phyloP scores from a whole-genome alignment of 2,797 vertebrate species.

The Cossypha heuglini region DNA sequence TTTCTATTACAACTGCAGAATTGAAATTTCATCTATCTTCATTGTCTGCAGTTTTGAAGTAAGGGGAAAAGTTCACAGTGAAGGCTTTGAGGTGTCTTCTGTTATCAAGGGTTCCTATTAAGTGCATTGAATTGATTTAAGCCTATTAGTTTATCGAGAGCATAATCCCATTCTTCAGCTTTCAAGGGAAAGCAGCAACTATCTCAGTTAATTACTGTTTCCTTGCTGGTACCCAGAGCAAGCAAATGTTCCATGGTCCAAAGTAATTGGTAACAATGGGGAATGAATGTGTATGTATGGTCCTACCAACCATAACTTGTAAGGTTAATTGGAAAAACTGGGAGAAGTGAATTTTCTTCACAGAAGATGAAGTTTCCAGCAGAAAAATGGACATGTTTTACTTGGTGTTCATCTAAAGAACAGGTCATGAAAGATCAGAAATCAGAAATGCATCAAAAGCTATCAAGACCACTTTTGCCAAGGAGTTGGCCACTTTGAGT shows the following conservation, averaged over 20 bases:
- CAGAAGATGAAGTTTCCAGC: not conserved
- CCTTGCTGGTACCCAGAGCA: constrained; percentile 58
- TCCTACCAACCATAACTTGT: constrained; percentile 39
- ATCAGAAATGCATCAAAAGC: not conserved
- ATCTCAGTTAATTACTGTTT: constrained; percentile 71
- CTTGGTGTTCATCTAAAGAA: not conserved
- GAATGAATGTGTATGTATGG: not conserved
- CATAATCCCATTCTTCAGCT: constrained; percentile 57
- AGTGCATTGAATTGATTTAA: constrained; percentile 56
- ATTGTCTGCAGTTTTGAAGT: constrained; percentile 44
- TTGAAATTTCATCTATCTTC: constrained; percentile 49
- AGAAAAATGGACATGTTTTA: not conserved
- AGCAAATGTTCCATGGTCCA: constrained; percentile 44
- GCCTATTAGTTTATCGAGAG: constrained; percentile 53
- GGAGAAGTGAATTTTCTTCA: constrained; percentile 3
- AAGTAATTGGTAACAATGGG: constrained; percentile 51
- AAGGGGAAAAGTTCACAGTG: constrained; percentile 36
- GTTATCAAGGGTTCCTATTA: constrained; percentile 35
- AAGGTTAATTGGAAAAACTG: constrained; percentile 46
- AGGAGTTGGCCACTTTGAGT: accelerated
- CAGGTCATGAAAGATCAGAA: not conserved
- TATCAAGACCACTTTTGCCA: not conserved
- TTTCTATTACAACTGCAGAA: constrained; percentile 42
- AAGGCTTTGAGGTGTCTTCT: constrained; percentile 22
- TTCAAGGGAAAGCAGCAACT: constrained; percentile 59